Evolutionary conservation across 1,140 invertebrate genomes (phyloP), one percentile per base, ranked within the genome.

Genomic region (Triops cancriformis): DNA sequence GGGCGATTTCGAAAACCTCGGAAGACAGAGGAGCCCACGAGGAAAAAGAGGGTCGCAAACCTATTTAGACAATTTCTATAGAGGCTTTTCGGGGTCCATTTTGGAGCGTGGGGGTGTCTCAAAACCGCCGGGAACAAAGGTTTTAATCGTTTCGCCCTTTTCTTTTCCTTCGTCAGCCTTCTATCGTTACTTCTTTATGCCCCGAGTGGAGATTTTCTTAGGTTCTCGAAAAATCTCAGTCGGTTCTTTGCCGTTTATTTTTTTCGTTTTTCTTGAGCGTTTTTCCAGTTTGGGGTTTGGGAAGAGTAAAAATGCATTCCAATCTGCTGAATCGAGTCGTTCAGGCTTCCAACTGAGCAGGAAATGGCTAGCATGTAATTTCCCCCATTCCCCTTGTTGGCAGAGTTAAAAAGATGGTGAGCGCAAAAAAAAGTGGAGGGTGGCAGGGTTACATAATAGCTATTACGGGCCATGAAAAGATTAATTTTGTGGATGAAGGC

Each of bases 401-500:
- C 51, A 64, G 23, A n/a, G 51, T 23, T 64, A 23, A 64, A n/a
- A 64, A 64, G 51, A 64, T 64, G 51, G 51, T 14, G 51, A 64
- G 23, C 6, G 3, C 51, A 64, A 64, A 64, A 45, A 45, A 64
- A 64, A 23, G 14, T 64, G 51, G n/a, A n/a, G 23, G 51, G 23
- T 18, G 9, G 51, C 18, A n/a, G 51, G 51, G 51, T 23, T 64
- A 64, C 18, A 64, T 23, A 64, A 23, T 64, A n/a, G 18, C 18
- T 64, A 64, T 64, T 23, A 23, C 51, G 51, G 23, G 51, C 51
- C n/a, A 23, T 64, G 51, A 64, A 64, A 64, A 64, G 51, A 64
- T 64, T 64, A 64, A 64, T 64, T 37, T 64, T 64, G 51, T 64
- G 51, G 51, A 64, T 64, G 51, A 64, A 64, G 51, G 51, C 51